Conservation (phyloP, 2,888 invertebrate genomes). For the Plagodis dolabraria region DNA sequence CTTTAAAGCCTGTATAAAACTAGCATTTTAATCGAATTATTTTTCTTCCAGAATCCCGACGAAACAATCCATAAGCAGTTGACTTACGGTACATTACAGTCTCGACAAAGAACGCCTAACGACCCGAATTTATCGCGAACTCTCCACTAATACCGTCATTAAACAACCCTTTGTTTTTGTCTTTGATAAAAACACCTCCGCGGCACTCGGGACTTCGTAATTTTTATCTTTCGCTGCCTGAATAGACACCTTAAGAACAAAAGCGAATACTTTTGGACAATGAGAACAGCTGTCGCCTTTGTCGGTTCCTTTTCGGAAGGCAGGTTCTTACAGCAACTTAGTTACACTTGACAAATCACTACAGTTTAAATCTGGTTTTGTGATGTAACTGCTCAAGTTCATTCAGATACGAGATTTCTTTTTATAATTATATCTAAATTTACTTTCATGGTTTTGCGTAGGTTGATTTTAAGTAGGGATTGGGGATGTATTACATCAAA, state of each 20-base stretch:
- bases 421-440: no score
- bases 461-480: no score
- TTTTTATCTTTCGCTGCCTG: constrained; percentile 77
- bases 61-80: constrained; percentile 61
- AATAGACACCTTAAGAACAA: constrained; percentile 68
- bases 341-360: constrained; percentile 38
- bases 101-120: constrained; percentile 78
- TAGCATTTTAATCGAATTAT: constrained; percentile 51
- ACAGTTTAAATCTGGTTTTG: constrained; percentile 15
- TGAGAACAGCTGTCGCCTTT: constrained; percentile 57
- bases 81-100: constrained; percentile 72
- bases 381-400: no score
- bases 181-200: constrained; percentile 78
- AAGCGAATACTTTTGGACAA: constrained; percentile 66
- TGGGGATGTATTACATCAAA: no score
- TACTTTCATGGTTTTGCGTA: no score
- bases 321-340: constrained; percentile 43
- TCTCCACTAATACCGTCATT: constrained; percentile 82
- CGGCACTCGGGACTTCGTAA: constrained; percentile 72
- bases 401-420: no score
- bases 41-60: constrained; percentile 43
- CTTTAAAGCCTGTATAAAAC: constrained; percentile 13
- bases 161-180: constrained; percentile 81
- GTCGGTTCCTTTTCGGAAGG: constrained; percentile 41
- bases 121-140: constrained; percentile 81